A percentile compares a stretch with the other conserved stretches of the same genome.
Conservation (phyloP, 2,113 vertebrate species). For the Salvelinus fontinalis region DNA sequence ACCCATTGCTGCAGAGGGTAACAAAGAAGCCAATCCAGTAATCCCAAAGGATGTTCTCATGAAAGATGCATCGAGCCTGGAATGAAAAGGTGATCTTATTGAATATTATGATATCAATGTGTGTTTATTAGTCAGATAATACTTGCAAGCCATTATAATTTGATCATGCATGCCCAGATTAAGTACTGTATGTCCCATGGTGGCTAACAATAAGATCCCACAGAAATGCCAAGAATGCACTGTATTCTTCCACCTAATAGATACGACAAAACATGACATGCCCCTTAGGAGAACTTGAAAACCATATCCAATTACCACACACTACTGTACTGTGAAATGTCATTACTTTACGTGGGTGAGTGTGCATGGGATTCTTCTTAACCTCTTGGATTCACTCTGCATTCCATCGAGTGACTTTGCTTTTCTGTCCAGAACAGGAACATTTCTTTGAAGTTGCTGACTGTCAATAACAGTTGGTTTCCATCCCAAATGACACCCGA, state of each 20-base stretch:
- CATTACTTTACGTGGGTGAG: neutral
- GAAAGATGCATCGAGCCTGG: neutral
- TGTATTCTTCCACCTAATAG: no score
- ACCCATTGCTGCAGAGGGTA: slow-evolving; percentile 1
- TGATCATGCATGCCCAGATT: no score
- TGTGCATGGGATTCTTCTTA: neutral
- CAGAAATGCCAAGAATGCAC: no score
- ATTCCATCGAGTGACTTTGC: slow-evolving; percentile 35
- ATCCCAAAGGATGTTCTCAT: neutral
- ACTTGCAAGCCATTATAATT: no score
- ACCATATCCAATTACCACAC: neutral
- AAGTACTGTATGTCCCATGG: no score
- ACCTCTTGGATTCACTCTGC: slow-evolving; percentile 18
- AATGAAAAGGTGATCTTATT: neutral
- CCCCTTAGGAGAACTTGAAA: neutral
- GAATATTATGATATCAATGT: neutral
- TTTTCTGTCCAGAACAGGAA: slow-evolving; percentile 22
- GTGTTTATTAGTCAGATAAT: no score
- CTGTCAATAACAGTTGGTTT: slow-evolving; percentile 12
- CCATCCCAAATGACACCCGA: no score
- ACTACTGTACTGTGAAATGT: neutral
- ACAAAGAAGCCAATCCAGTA: neutral
- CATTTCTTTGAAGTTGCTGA: slow-evolving; percentile 36
- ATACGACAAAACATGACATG: no score
- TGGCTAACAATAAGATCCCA: no score